Percentiles rank a stretch among this genome's conserved stretches.
phyloP scores from a whole-genome alignment of 1,140 invertebrate genomes.

The Archegozetes longisetosus region DNA sequence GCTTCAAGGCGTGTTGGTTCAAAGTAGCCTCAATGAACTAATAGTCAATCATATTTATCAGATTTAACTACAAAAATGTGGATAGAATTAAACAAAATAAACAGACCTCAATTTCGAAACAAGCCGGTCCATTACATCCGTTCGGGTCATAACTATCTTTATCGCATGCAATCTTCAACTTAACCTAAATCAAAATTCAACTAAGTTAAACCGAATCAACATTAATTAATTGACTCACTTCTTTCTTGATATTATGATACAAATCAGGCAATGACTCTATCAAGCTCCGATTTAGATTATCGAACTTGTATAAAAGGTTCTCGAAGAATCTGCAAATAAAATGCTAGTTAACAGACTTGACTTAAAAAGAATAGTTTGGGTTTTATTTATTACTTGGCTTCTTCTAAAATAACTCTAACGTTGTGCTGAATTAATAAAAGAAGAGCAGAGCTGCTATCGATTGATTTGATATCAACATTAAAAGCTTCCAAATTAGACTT shows the following conservation, averaged over 20 bases:
- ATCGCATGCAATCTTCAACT: constrained; percentile 12
- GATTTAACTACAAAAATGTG: neutral
- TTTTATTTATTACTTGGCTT: neutral
- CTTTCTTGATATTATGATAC: constrained; percentile 6
- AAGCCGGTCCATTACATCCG: constrained; percentile 13
- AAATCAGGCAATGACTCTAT: neutral
- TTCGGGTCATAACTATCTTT: constrained; percentile 7
- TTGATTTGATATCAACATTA: neutral
- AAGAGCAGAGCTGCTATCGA: neutral
- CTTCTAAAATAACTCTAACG: constrained; percentile 3
- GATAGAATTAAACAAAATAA: neutral
- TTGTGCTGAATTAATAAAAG: neutral
- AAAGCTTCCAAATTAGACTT: neutral
- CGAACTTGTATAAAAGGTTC: constrained; percentile 7
- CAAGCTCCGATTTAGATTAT: neutral
- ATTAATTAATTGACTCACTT: constrained; percentile 3
- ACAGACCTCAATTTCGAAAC: constrained; percentile 15
- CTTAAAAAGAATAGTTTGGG: neutral
- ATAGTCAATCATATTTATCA: neutral
- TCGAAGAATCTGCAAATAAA: constrained; percentile 9
- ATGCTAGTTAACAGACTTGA: neutral
- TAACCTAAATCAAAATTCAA: neutral
- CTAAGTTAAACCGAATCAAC: neutral
- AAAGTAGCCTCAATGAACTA: constrained; percentile 15
- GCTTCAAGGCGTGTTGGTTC: neutral